These are phyloP conservation scores for Melanerpes formicivorus DNA, from an alignment of 2,113 vertebrate species.

Conservation along the genomic window DNA sequence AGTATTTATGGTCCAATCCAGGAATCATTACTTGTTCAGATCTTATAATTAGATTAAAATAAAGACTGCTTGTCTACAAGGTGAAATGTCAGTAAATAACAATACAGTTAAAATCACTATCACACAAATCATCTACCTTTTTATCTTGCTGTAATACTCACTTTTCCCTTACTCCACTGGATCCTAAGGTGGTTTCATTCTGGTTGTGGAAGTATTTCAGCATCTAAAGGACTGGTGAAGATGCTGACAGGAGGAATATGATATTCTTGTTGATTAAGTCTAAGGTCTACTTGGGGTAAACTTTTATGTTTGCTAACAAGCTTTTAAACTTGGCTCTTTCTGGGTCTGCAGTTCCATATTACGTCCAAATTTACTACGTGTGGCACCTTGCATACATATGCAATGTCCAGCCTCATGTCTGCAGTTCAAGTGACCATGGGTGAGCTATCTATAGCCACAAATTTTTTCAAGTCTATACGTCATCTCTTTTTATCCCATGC, in stretches of 20 bases:
- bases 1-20: not conserved
- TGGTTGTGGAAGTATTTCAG: not conserved
- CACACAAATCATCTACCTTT: not conserved
- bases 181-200: not conserved
- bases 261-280: not conserved
- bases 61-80: not conserved
- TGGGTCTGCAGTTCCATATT: not conserved
- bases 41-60: not conserved
- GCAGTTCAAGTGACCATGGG: not conserved
- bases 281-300: not conserved
- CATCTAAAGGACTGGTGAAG: not conserved
- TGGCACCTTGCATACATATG: not conserved
- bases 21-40: not conserved
- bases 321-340: not conserved
- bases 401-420: not conserved
- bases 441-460: not conserved
- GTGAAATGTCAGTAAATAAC: not conserved
- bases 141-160: not conserved
- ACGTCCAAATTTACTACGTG: not conserved
- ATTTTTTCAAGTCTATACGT: not conserved
- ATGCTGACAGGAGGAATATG: not conserved
- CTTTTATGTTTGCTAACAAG: not conserved
- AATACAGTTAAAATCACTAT: not conserved
- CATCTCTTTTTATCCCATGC: not conserved
- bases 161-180: not conserved